Base-by-base conservation (phyloP, 1,140 invertebrate species). In the Ips nitidus region DNA sequence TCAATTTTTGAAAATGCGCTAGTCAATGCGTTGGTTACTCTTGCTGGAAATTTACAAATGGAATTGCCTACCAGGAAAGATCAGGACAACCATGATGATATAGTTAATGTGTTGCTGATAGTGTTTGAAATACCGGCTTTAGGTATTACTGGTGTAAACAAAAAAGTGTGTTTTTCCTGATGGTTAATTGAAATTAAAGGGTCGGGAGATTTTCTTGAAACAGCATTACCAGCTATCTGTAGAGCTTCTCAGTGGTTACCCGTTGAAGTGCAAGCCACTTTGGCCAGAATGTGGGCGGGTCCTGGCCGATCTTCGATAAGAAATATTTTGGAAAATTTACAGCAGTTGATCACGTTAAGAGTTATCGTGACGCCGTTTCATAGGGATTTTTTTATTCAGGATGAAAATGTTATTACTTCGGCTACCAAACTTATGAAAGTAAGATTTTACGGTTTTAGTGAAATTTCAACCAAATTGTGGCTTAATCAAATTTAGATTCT, bases 41-140 rank as follows among this genome's bases (percentile, higher is more conserved):
- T 95, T 60, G 89, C 90, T 1, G 87, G 88, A 73, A 87, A 86
- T 72, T 83, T 94, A 67, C 87, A 90, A 76, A 86, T 93, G 80
- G 90, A 94, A 76, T 81, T 94, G 59, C 83, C 88, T 76, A 84
- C 89, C 74, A 72, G 84, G 75, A 82, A 83, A 83, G 71, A 81
- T 85, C 81, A 78, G 78, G 73, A 75, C 76, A 82, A 74, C 75
- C 79, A 81, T 68, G 85, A 87, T 39, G 84, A 86, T 69, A 80
- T 85, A 1, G 83, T 91, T 2, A 93, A 94, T 76, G 90, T 93
- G 50, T 90, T 96, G 74, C 83, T 95, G 38, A 94, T 96, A 70
- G 89, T 94, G 22, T 92, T 95, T 78, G 94, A 97, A 82, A 90
- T 95, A 71, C 93, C 93, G 4, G 87, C 89, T 65, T 84, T 95